Conservation (phyloP, 2,113 vertebrate species). For the Globicephala melas region DNA sequence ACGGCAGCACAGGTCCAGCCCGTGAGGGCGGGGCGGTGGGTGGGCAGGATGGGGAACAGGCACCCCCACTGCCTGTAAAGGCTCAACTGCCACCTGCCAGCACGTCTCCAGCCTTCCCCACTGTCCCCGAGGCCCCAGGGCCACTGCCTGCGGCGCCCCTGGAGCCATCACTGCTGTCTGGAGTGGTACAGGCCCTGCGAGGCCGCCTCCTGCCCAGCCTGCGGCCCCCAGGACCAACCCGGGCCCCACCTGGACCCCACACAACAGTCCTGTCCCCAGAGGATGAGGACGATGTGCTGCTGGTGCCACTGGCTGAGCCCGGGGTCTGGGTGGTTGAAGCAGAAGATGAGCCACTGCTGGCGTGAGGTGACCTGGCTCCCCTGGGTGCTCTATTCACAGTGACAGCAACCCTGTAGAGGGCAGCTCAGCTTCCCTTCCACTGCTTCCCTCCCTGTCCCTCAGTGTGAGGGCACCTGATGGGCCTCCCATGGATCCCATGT, state of each 20-base stretch:
- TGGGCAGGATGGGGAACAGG: slow-evolving; percentile 77
- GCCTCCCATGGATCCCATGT: neutral
- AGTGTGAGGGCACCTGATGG: neutral
- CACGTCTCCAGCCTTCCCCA: slow-evolving; percentile 69
- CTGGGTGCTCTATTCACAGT: neutral
- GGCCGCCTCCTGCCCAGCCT: slow-evolving; percentile 79
- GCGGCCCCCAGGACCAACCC: slow-evolving; percentile 57
- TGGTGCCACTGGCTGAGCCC: slow-evolving; percentile 89
- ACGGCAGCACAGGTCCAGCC: slow-evolving; percentile 67
- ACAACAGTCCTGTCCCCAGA: slow-evolving; percentile 45
- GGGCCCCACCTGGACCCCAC: slow-evolving; percentile 32
- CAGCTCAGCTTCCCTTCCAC: neutral
- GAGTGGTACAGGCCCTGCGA: slow-evolving; percentile 73
- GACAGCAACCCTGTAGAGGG: neutral
- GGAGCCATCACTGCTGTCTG: slow-evolving; percentile 67
- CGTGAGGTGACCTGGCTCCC: slow-evolving; percentile 73
- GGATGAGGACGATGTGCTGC: slow-evolving; percentile 90
- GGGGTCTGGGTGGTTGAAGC: slow-evolving; percentile 73
- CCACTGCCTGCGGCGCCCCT: slow-evolving; percentile 77
- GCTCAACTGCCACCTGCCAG: slow-evolving; percentile 64
- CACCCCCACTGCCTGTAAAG: slow-evolving; percentile 83
- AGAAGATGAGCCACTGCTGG: slow-evolving; percentile 90
- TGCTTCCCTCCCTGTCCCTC: neutral
- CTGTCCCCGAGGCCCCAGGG: slow-evolving; percentile 79
- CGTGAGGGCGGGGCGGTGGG: slow-evolving; percentile 76